These are phyloP conservation scores for Coreoperca whiteheadi DNA, from an alignment of 2,113 vertebrate genomes.

Conservation along the genomic window DNA sequence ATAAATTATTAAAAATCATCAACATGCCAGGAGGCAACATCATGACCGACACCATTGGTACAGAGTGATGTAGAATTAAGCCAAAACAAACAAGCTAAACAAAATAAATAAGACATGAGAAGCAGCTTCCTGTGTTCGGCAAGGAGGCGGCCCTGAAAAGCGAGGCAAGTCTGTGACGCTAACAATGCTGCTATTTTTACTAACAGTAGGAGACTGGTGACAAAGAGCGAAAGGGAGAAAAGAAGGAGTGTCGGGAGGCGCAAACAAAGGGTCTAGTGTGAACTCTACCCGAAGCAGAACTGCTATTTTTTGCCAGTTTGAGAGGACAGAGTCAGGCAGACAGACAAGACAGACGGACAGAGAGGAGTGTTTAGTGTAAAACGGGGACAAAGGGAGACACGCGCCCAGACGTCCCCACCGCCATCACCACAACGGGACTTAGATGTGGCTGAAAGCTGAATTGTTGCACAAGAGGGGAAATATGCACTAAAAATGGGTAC, in stretches of 20 bases:
- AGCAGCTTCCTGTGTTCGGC: constrained; percentile 67
- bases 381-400: constrained; percentile 35
- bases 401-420: constrained; percentile 40
- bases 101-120: constrained; percentile 68
- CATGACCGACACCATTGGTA: constrained; percentile 12
- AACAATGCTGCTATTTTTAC: constrained; percentile 84
- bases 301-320: constrained; percentile 58
- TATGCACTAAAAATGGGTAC: constrained; percentile 66
- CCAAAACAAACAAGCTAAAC: constrained; percentile 55
- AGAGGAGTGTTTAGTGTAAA: constrained; percentile 35
- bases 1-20: constrained; percentile 58
- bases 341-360: constrained; percentile 30
- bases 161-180: constrained; percentile 58
- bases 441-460: constrained; percentile 46
- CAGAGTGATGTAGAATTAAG: background rate
- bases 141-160: constrained; percentile 50
- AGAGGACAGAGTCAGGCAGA: constrained; percentile 39
- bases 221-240: constrained; percentile 61
- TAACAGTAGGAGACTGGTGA: constrained; percentile 70
- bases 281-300: constrained; percentile 62
- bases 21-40: constrained; percentile 11
- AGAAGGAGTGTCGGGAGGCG: constrained; percentile 62
- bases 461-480: constrained; percentile 50
- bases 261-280: constrained; percentile 76
- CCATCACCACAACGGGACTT: constrained; percentile 43